Percentiles rank a stretch among this genome's conserved stretches.
These are phyloP conservation scores for Cephalotes varians DNA, from an alignment of 2,888 invertebrate species.

Conservation along the genomic window DNA sequence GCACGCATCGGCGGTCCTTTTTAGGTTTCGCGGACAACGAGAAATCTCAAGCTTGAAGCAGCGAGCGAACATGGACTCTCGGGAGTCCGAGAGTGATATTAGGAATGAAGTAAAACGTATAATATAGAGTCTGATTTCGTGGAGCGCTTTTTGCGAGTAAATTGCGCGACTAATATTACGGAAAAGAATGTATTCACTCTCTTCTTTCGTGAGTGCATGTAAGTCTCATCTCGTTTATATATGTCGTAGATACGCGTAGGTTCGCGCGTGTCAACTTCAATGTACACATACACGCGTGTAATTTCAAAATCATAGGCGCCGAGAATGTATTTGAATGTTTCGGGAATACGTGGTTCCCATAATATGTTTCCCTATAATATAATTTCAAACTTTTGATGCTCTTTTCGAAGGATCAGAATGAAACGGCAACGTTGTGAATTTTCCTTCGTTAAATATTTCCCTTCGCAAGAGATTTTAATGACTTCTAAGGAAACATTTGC, in stretches of 20 bases:
- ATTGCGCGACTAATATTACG: constrained; percentile 12
- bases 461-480: neutral
- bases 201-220: neutral
- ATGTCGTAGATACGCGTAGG: neutral
- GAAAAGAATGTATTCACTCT: neutral
- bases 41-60: constrained; percentile 37
- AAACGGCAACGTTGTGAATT: neutral
- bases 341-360: neutral
- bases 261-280: neutral
- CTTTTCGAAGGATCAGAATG: neutral
- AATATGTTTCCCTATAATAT: constrained; percentile 7
- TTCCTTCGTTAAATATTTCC: neutral
- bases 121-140: neutral
- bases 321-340: constrained; percentile 1
- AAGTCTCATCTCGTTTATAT: neutral
- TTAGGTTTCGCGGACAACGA: constrained; percentile 29
- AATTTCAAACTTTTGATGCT: neutral
- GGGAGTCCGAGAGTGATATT: neutral
- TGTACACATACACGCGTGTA: neutral
- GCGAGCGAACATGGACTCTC: constrained; percentile 16
- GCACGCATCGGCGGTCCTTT: constrained; percentile 16
- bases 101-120: neutral
- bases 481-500: neutral
- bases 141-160: constrained; percentile 14
- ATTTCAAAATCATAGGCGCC: constrained; percentile 19